Conservation (phyloP, 2,888 invertebrate species). For the Pollenia angustigena region DNA sequence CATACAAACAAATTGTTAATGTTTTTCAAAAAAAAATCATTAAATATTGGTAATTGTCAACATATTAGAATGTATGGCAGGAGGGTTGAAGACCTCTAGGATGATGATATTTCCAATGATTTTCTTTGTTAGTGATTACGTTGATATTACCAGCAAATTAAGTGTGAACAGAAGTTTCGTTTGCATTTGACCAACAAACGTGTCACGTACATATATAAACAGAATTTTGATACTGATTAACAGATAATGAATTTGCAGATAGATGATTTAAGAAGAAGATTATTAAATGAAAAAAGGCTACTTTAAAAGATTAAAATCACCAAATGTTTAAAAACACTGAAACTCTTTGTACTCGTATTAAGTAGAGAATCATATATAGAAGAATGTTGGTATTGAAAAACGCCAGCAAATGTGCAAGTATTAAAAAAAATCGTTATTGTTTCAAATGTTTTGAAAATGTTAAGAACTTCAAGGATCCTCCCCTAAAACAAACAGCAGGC, state of each 20-base stretch:
- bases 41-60: constrained; percentile 71
- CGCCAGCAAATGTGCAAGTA: constrained; percentile 42
- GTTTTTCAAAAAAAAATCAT: constrained; percentile 56
- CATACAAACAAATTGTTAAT: constrained; percentile 33
- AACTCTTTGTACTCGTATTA: constrained; percentile 17
- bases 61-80: constrained; percentile 67
- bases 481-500: constrained; percentile 43
- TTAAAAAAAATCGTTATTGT: constrained; percentile 40
- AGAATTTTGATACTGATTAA: constrained; percentile 61
- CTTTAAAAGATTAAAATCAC: constrained; percentile 77
- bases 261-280: constrained; percentile 57
- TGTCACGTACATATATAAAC: constrained; percentile 62
- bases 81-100: constrained; percentile 29
- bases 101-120: constrained; percentile 50
- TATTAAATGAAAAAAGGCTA: constrained; percentile 72
- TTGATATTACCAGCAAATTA: constrained; percentile 81
- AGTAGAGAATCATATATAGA: constrained; percentile 36
- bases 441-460: constrained; percentile 47
- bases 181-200: constrained; percentile 57
- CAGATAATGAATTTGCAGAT: constrained; percentile 58
- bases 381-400: constrained; percentile 30
- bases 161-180: constrained; percentile 79
- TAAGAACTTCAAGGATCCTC: constrained; percentile 15
- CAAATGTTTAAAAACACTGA: constrained; percentile 72
- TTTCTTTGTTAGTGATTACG: constrained; percentile 77